Percentiles rank a stretch among this genome's conserved stretches.
These are phyloP conservation scores for Catharus ustulatus DNA, from an alignment of 2,797 vertebrate genomes.

Conservation along the genomic window DNA sequence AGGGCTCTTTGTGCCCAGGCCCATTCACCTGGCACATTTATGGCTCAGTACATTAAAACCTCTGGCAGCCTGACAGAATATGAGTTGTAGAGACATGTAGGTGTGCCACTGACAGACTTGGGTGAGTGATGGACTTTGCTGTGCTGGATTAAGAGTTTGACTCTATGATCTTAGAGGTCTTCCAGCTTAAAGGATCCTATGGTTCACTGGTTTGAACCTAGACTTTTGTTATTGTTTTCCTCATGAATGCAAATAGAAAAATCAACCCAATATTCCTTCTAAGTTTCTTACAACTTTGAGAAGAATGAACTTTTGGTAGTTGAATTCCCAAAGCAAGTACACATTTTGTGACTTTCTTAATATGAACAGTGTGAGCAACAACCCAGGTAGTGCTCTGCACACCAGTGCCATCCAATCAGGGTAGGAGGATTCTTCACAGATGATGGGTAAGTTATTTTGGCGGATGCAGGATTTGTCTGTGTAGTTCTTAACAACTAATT, in stretches of 20 bases:
- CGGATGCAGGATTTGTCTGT: neutral
- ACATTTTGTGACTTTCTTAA: neutral
- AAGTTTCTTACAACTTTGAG: neutral
- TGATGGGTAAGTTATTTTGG: neutral
- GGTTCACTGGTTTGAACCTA: neutral
- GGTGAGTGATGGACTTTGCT: neutral
- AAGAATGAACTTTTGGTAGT: neutral
- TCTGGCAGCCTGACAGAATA: neutral
- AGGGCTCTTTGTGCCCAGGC: neutral
- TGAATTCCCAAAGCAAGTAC: neutral
- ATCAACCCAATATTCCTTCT: neutral
- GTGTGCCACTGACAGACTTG: neutral
- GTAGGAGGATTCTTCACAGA: neutral
- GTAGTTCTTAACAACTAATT: neutral
- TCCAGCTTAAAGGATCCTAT: neutral
- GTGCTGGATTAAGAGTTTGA: neutral
- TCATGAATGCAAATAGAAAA: neutral
- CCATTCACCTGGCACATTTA: neutral
- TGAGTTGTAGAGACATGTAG: fast-evolving
- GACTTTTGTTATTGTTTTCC: neutral
- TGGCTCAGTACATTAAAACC: neutral
- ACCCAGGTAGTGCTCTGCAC: neutral
- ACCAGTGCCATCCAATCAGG: neutral
- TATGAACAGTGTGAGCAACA: neutral
- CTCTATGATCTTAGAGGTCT: neutral